Evolutionary conservation across 2,888 invertebrate species (phyloP).

Genomic region (Petrolisthes manimaculis): DNA sequence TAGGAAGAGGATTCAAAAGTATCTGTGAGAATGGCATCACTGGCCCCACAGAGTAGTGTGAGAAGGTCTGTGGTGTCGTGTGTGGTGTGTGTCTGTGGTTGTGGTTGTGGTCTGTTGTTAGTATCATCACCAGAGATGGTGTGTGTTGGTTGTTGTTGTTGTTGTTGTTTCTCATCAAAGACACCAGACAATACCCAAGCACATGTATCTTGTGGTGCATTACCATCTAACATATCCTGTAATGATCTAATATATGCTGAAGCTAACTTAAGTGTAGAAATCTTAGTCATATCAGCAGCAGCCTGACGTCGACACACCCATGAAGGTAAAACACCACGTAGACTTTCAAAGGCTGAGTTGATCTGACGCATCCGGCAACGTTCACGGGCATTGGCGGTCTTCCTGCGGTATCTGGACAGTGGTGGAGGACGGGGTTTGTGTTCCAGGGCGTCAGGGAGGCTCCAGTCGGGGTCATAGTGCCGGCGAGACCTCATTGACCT

Average conservation of each 20-base stretch:
- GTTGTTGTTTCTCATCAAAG: constrained; percentile 12
- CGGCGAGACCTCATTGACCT: constrained; percentile 24
- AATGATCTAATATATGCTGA: constrained; percentile 44
- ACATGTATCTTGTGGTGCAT: constrained; percentile 35
- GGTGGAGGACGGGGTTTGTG: constrained; percentile 73
- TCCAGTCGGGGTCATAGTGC: constrained; percentile 42
- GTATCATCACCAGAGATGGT: not conserved
- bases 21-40: constrained; percentile 17
- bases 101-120: not conserved
- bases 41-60: constrained; percentile 23
- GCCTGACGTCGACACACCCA: constrained; percentile 38
- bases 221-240: constrained; percentile 47
- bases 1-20: constrained; percentile 18
- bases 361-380: constrained; percentile 79
- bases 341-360: constrained; percentile 47
- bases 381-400: constrained; percentile 90
- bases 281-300: constrained; percentile 73
- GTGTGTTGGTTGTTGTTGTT: not conserved
- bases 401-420: constrained; percentile 88
- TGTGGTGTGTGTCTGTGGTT: constrained; percentile 9
- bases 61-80: constrained; percentile 20
- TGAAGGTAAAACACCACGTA: constrained; percentile 60
- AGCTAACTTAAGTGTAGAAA: constrained; percentile 38
- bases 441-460: constrained; percentile 52
- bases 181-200: constrained; percentile 42